Conservation (phyloP, 1,140 invertebrate species). For the Leptestheria dahalacensis region DNA sequence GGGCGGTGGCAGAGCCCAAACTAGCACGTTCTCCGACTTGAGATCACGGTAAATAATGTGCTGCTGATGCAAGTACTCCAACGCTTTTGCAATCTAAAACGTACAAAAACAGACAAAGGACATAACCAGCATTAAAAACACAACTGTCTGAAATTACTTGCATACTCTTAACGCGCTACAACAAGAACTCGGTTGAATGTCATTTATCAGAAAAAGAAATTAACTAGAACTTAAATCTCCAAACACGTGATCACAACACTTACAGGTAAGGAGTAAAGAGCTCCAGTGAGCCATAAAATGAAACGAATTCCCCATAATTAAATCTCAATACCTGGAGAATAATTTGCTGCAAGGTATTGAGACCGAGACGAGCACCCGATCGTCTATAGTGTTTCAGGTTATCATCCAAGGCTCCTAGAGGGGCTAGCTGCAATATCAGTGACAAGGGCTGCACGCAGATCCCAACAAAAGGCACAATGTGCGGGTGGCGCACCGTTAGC, state of each 20-base stretch:
- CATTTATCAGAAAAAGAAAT: too few relatives aligned
- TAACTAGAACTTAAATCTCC: too few relatives aligned
- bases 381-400: constrained; percentile 65
- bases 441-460: constrained; percentile 77
- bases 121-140: too few relatives aligned
- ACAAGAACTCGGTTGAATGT: too few relatives aligned
- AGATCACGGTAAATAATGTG: constrained; percentile 92
- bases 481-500: constrained; percentile 63
- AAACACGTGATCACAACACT: too few relatives aligned
- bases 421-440: constrained; percentile 77
- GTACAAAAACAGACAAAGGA: constrained; percentile 6
- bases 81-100: constrained; percentile 62
- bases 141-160: too few relatives aligned
- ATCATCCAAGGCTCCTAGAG: constrained; percentile 71
- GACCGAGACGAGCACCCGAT: constrained; percentile 61
- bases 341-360: constrained; percentile 65
- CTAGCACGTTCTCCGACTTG: constrained; percentile 95
- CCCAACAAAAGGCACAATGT: constrained; percentile 84
- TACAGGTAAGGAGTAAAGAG: too few relatives aligned
- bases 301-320: neutral
- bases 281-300: too few relatives aligned
- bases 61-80: constrained; percentile 89
- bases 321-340: constrained; percentile 50
- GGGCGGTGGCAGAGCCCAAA: constrained; percentile 78
- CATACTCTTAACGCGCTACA: too few relatives aligned